A percentile compares a stretch with the other conserved stretches of the same genome.
Evolutionary conservation across 2,113 vertebrate species (phyloP).

Genomic region (Danionella cerebrum): DNA sequence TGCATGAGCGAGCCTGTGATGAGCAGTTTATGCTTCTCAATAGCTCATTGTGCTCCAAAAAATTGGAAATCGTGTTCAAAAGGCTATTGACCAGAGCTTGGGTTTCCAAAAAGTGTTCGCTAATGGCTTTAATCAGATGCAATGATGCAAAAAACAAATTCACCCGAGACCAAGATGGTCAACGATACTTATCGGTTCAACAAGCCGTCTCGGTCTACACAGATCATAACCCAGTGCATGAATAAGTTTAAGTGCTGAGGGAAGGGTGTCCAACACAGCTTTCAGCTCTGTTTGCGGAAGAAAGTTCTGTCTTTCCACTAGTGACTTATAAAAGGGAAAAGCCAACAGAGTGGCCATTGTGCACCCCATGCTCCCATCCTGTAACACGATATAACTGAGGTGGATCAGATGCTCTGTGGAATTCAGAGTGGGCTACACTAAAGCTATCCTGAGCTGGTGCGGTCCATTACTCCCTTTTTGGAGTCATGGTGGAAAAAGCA

Average conservation of each 20-base stretch:
- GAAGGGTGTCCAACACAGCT: conserved; percentile 35
- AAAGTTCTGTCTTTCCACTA: conserved; percentile 27
- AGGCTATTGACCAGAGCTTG: conserved; percentile 18
- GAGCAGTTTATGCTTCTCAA: conserved; percentile 31
- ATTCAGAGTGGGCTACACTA: conserved; percentile 49
- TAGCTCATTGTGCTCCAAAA: conserved; percentile 33
- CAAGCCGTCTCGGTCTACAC: conserved; percentile 20
- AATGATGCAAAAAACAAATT: conserved; percentile 22
- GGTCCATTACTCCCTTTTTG: conserved; percentile 49
- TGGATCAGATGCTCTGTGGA: conserved; percentile 66
- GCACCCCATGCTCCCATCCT: conserved; percentile 45
- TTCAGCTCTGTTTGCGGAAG: conserved; percentile 35
- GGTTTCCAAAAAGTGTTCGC: conserved; percentile 17
- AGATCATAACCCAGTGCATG: conserved; percentile 29
- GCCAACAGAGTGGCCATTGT: conserved; percentile 67
- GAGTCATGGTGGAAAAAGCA: conserved; percentile 31
- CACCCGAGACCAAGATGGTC: conserved; percentile 5
- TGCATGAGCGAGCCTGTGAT: conserved; percentile 33
- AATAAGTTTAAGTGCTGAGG: conserved; percentile 30
- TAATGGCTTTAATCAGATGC: conserved; percentile 30
- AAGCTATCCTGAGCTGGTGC: conserved; percentile 28
- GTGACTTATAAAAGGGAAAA: conserved; percentile 39
- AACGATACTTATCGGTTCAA: conserved; percentile 10
- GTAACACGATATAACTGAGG: conserved; percentile 58
- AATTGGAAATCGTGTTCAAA: conserved; percentile 25